Base-by-base conservation (phyloP, 2,888 invertebrate species). In the Blera fallax region DNA sequence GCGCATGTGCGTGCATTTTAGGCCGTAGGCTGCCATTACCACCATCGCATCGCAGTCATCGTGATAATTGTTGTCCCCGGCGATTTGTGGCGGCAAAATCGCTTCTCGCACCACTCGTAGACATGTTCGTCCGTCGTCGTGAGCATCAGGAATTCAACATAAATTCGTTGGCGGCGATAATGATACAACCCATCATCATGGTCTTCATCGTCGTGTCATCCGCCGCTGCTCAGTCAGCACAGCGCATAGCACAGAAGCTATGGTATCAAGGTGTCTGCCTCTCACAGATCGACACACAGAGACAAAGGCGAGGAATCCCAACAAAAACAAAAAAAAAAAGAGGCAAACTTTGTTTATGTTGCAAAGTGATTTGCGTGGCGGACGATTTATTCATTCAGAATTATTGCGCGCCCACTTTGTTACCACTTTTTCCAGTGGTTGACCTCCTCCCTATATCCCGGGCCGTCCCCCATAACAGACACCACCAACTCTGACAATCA, bases 381-480 rank as follows among this genome's bases (percentile, higher is more conserved):
- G 79, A 84, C 83, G 79, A 84, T 79, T 84, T 79, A 84, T 84
- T 74, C 79, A 74, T 84, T 79, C 83, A 79, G 56, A 79, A 72
- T 79, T 73, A 56, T 78, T 78, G 73, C 73, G 67, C 83, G 67
- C 67, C 67, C 67, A 73, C 54, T 77, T 73, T 74, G 70, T 62
- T 27, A 14, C 48, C n/a, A 43, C 16, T 8, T 8, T 60, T 29
- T 16, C 4, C 37, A 24, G 37, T 27, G 14, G 32, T 16, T 50
- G 32, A 6, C 11, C 3, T 14, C 14, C 14, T 1, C 2, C n/a
- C 16, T 27, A n/a, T n/a, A n/a, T n/a, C n/a, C n/a, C n/a, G n/a
- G n/a, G 32, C 34, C 24, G 32, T 10, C 2, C 56, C 18, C 7
- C 56, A 10, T 1, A 6, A 14, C 18, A 45, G 5, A 37, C 6